Evolutionary conservation across 2,113 vertebrate genomes (phyloP).

Genomic region (Seriola dumerili): DNA sequence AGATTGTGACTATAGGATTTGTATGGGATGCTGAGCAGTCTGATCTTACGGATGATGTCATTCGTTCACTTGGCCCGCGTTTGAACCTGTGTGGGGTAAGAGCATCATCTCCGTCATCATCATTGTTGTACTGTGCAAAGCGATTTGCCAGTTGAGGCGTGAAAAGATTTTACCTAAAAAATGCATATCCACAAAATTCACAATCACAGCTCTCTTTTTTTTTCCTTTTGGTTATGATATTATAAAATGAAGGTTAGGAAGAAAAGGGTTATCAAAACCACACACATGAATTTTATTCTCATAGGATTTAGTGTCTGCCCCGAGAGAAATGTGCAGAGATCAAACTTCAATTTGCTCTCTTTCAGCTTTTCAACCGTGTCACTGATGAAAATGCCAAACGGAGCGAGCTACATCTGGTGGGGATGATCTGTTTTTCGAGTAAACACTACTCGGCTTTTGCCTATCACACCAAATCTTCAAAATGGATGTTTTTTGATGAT

Average conservation of each 20-base stretch:
- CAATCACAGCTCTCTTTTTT: background rate
- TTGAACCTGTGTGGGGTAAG: constrained; percentile 94
- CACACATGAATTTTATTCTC: constrained; percentile 13
- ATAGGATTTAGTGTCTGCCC: constrained; percentile 46
- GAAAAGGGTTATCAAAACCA: constrained; percentile 9
- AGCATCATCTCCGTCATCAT: background rate
- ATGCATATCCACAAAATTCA: background rate
- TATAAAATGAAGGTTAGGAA: background rate
- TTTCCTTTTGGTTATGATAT: background rate
- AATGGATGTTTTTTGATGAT: constrained; percentile 98
- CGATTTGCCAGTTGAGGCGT: background rate
- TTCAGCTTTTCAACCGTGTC: constrained; percentile 96
- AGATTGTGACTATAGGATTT: constrained; percentile 97
- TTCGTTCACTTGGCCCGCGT: constrained; percentile 91
- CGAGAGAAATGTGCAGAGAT: constrained; percentile 14
- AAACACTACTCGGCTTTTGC: constrained; percentile 98
- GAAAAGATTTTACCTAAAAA: background rate
- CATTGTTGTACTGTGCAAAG: background rate
- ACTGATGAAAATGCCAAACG: constrained; percentile 96
- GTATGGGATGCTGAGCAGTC: constrained; percentile 99
- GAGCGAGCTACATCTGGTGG: constrained; percentile 95
- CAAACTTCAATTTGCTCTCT: constrained; percentile 56
- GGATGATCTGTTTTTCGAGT: constrained; percentile 97
- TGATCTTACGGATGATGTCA: constrained; percentile 95
- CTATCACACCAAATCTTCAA: constrained; percentile 96